phyloP scores from a whole-genome alignment of 2,888 invertebrate genomes.

The Cheilosia grossa region DNA sequence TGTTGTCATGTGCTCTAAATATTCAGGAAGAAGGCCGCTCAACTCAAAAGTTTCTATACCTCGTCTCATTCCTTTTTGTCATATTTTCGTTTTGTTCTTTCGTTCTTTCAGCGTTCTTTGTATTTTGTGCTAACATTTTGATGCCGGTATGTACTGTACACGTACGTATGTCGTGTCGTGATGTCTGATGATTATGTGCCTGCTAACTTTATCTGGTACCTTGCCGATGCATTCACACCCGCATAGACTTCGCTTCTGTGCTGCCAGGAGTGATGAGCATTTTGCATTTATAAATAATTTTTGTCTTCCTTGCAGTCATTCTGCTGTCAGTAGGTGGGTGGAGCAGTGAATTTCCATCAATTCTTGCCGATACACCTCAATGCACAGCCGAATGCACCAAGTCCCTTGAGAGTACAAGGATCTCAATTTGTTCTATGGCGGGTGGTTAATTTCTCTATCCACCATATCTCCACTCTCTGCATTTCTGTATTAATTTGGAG shows the following conservation, averaged over 20 bases:
- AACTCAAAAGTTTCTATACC: slow-evolving; percentile 70
- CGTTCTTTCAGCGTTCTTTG: slow-evolving; percentile 1
- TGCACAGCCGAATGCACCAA: slow-evolving; percentile 51
- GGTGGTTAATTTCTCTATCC: slow-evolving; percentile 23
- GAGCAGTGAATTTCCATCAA: slow-evolving; percentile 59
- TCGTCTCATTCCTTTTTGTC: slow-evolving; percentile 27
- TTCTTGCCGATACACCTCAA: slow-evolving; percentile 49
- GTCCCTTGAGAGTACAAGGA: slow-evolving; percentile 66
- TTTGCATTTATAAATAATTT: slow-evolving; percentile 74
- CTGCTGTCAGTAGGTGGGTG: slow-evolving; percentile 4
- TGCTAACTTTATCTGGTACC: slow-evolving; percentile 36
- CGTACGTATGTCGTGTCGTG: slow-evolving; percentile 9
- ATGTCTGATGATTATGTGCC: slow-evolving; percentile 22
- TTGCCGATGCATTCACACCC: slow-evolving; percentile 30
- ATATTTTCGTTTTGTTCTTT: slow-evolving; percentile 22
- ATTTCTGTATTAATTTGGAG: slow-evolving; percentile 58
- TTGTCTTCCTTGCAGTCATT: slow-evolving; percentile 41
- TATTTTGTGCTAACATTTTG: slow-evolving; percentile 9
- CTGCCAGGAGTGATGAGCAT: slow-evolving; percentile 62
- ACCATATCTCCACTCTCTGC: slow-evolving; percentile 1
- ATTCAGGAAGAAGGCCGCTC: slow-evolving; percentile 72
- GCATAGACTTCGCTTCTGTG: neutral
- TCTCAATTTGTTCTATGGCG: slow-evolving; percentile 6
- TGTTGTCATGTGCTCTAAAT: slow-evolving; percentile 74
- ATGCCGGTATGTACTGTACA: neutral